Evolutionary conservation across 2,113 vertebrate species (phyloP), one percentile per base, ranked within the genome.

Genomic region (Burhinus bistriatus): DNA sequence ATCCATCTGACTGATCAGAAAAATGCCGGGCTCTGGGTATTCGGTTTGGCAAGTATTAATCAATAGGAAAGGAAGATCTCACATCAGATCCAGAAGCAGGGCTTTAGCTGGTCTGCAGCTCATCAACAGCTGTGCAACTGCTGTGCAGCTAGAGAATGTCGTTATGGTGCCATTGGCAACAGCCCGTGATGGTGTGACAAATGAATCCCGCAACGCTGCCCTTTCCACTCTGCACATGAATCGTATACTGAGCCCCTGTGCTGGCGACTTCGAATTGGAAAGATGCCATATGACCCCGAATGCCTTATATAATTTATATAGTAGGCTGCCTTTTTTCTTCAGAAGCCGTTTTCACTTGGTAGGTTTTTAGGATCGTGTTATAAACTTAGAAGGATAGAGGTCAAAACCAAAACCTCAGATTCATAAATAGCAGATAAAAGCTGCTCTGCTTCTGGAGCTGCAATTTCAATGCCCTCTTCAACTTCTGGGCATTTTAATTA

Each of bases 401-500:
- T 90, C 82, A 92, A 89, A 61, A 9, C 57, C 82, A 66, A 95
- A 92, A 29, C 91, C 87, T 92, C 47, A 1, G 59, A 42, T 73
- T 88, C 90, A 73, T 66, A 97, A 94, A 93, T 83, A 97, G 87
- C 30, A 93, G 71, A 77, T 77, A 92, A 95, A 94, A 83, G 91
- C 34, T 77, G n/a, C 25, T 93, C 49, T 80, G 21, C 91, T 85
- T 61, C 91, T 83, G 27, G 40, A 93, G 36, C 81, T 91, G 45
- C 58, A 83, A 92, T 86, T 96, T 91, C 49, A 90, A 51, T 77
- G 62, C 23, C 49, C 7, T 94, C 44, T 94, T 90, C 68, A 83
- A 51, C 54, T 90, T 83, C 36, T 51, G 49, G 83, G 40, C 54
- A 55, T 86, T 91, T 90, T 92, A 96, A 94, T 96, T 93, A 88